Base-by-base conservation (phyloP, 2,888 invertebrate species). In the Chirona hameri region DNA sequence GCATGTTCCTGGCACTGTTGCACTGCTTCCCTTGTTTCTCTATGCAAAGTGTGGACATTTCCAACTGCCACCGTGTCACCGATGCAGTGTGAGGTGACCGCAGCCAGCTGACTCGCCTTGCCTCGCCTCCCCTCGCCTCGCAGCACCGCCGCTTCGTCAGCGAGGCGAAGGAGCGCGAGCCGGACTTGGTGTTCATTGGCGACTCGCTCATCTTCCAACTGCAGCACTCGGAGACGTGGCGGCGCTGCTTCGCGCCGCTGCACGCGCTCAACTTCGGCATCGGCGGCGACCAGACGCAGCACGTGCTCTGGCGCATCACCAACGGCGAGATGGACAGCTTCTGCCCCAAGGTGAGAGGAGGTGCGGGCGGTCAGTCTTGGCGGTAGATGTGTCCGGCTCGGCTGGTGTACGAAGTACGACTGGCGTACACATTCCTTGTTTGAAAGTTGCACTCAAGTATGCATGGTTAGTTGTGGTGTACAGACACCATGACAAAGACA, bases 211-310 rank as follows among this genome's bases (percentile, higher is more conserved):
- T 97, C 84, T 93, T 94, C 89, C 92, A 94, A 81, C 89, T 97
- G 86, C 93, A 93, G 87, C 93, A 94, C 86, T 93, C 94, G 29
- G 93, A 94, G 89, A 91, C 95, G 81, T 97, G 96, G 96, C 93
- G 94, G 87, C 93, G 94, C 86, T 92, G 94, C 90, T 96, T 96
- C 91, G 95, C 94, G 83, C 97, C 96, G 1, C 90, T 97, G 87
- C 97, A 97, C 88, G 94, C 95, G 87, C 91, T 97, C 86, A 97
- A 97, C 89, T 95, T 95, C 89, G 96, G 96, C 86, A 94, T 97
- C 87, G 93, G 95, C 86, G 93, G 93, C 85, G 97, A 97, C 89
- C 92, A 93, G 87, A 94, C 95, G 65, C 94, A 97, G 88, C 93
- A 97, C 90, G 92, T 97, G 24, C 89, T 97, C 69, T 97, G 97